phyloP scores from a whole-genome alignment of 2,888 invertebrate genomes.

The Galerucella nymphaeae region DNA sequence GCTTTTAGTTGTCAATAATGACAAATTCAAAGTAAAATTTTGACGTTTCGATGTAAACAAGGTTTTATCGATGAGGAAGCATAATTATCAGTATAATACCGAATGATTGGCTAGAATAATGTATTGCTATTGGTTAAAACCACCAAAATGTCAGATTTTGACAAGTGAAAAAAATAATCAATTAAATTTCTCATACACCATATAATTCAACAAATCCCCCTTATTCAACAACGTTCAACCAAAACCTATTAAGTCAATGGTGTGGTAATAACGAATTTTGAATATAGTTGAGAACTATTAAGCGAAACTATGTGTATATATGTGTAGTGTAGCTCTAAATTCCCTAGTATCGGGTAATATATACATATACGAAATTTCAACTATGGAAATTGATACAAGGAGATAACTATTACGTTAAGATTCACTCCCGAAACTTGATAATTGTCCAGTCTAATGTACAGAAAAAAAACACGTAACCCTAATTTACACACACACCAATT shows the following conservation, averaged over 20 bases:
- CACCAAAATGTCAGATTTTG: too few relatives aligned
- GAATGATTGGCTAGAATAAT: too few relatives aligned
- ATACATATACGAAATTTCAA: conserved; percentile 39
- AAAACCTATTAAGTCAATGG: conserved; percentile 62
- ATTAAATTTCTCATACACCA: conserved; percentile 13
- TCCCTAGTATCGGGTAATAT: conserved; percentile 27
- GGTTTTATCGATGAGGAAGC: too few relatives aligned
- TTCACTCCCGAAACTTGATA: not conserved
- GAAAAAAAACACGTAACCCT: not conserved
- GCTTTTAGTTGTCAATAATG: too few relatives aligned
- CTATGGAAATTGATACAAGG: conserved; percentile 51
- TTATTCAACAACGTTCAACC: conserved; percentile 28
- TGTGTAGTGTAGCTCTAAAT: conserved; percentile 14
- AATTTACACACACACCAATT: conserved; percentile 8
- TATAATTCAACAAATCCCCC: conserved; percentile 14
- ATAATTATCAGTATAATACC: too few relatives aligned
- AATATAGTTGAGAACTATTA: conserved; percentile 63
- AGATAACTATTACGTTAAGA: conserved; percentile 22
- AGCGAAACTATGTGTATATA: conserved; percentile 53
- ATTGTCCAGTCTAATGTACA: conserved; percentile 36
- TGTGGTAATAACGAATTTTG: conserved; percentile 63
- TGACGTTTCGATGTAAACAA: too few relatives aligned
- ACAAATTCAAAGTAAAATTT: too few relatives aligned
- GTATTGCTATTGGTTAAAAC: too few relatives aligned
- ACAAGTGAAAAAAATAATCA: too few relatives aligned